Evolutionary conservation across 2,888 invertebrate genomes (phyloP).

Genomic region (Tetheella fluctuosa): DNA sequence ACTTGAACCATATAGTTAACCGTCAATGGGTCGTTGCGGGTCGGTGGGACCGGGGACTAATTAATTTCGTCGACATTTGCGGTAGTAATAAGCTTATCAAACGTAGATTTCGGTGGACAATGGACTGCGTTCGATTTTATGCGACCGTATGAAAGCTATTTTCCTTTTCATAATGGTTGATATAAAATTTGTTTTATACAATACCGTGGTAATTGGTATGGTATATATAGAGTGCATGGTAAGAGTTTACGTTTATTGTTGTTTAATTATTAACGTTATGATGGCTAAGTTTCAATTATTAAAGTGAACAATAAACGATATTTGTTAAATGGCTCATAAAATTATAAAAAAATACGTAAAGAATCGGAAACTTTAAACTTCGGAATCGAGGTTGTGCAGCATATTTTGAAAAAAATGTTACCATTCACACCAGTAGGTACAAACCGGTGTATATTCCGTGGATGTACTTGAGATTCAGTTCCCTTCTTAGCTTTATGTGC

Average conservation of each 20-base stretch:
- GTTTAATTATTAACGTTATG: not conserved
- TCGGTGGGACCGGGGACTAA: conserved; percentile 64
- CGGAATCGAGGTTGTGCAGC: too few relatives aligned
- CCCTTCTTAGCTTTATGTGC: too few relatives aligned
- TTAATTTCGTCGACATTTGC: conserved; percentile 76
- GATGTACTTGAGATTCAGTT: too few relatives aligned
- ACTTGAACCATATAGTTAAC: conserved; percentile 37
- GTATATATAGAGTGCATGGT: too few relatives aligned
- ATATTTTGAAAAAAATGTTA: too few relatives aligned
- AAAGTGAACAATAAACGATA: too few relatives aligned
- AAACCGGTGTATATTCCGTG: too few relatives aligned
- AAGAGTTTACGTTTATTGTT: not conserved
- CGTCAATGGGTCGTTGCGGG: conserved; percentile 57
- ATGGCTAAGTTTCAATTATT: not conserved
- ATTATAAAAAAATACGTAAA: too few relatives aligned
- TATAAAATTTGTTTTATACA: not conserved
- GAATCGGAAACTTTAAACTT: too few relatives aligned
- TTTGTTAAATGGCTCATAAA: too few relatives aligned
- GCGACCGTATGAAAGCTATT: conserved; percentile 20
- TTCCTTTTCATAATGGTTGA: not conserved
- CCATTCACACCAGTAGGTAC: too few relatives aligned
- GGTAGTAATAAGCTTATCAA: conserved; percentile 79
- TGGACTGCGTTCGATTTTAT: conserved; percentile 42
- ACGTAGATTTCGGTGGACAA: conserved; percentile 61
- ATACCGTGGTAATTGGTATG: not conserved